A percentile compares a stretch with the other conserved stretches of the same genome.
Evolutionary conservation across 2,888 invertebrate species (phyloP).

Genomic region (Apamea crenata): DNA sequence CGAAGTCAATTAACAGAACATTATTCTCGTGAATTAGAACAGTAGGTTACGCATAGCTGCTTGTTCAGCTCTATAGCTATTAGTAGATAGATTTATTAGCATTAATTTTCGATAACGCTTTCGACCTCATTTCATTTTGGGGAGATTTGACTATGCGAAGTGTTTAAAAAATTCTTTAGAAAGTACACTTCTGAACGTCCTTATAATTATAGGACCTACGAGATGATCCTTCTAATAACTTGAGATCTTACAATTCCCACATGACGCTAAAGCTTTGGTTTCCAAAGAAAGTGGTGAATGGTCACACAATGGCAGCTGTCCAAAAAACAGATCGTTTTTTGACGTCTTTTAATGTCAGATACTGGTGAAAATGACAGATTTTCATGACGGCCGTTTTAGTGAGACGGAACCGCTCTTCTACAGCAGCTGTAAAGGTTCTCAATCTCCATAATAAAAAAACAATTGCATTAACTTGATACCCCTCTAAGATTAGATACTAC

Average conservation of each 20-base stretch:
- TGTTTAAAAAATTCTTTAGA: not conserved
- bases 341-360: no score
- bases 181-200: not conserved
- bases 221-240: not conserved
- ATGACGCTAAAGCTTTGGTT: not conserved
- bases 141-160: not conserved
- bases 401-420: not conserved
- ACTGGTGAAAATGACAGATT: not conserved
- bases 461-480: not conserved
- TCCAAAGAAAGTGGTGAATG: not conserved
- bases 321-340: not conserved
- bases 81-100: not conserved
- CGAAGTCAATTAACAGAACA: slow-evolving; percentile 10
- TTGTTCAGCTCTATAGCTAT: not conserved
- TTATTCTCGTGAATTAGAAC: slow-evolving; percentile 1
- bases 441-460: not conserved
- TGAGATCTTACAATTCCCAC: not conserved
- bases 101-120: not conserved
- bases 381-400: no score
- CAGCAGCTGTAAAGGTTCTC: not conserved
- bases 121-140: slow-evolving; percentile 1
- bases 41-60: not conserved
- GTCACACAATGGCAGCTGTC: not conserved
- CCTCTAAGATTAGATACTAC: not conserved
- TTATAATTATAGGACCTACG: not conserved